These are phyloP conservation scores for Nesidiocoris tenuis DNA, from an alignment of 2,888 invertebrate species.

Conservation along the genomic window DNA sequence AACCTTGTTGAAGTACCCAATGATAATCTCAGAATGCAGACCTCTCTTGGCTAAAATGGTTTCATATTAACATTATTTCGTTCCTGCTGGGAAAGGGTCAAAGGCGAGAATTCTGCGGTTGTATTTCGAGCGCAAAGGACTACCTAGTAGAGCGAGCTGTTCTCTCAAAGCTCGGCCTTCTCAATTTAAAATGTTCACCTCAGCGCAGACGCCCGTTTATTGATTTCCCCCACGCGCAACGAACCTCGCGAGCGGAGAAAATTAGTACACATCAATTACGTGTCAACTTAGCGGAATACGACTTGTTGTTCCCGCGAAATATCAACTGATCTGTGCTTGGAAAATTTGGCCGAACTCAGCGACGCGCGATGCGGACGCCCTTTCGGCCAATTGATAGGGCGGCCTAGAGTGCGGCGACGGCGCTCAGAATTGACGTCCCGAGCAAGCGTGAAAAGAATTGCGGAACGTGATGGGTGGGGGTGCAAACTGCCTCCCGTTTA, in stretches of 20 bases:
- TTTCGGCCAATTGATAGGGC: neutral
- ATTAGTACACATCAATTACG: constrained; percentile 40
- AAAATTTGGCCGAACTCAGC: neutral
- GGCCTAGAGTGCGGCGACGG: neutral
- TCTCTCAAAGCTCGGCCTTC: constrained; percentile 23
- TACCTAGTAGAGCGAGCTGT: neutral
- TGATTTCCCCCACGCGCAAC: constrained; percentile 19
- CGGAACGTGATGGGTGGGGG: neutral
- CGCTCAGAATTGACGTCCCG: neutral
- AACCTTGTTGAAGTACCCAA: no score
- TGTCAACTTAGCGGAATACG: constrained; percentile 32
- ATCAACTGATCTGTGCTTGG: neutral
- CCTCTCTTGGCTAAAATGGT: neutral
- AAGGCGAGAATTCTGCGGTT: constrained; percentile 5
- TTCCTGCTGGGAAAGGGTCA: neutral
- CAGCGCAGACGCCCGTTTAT: constrained; percentile 28
- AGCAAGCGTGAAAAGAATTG: neutral
- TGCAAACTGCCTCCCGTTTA: no score
- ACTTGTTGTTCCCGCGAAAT: constrained; percentile 25
- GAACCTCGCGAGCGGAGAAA: constrained; percentile 18
- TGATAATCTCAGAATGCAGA: no score
- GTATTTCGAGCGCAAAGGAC: neutral
- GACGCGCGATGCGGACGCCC: neutral
- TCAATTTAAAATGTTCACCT: constrained; percentile 26
- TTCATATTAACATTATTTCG: neutral